Conservation (phyloP, 2,113 vertebrate genomes). For the Talpa occidentalis region DNA sequence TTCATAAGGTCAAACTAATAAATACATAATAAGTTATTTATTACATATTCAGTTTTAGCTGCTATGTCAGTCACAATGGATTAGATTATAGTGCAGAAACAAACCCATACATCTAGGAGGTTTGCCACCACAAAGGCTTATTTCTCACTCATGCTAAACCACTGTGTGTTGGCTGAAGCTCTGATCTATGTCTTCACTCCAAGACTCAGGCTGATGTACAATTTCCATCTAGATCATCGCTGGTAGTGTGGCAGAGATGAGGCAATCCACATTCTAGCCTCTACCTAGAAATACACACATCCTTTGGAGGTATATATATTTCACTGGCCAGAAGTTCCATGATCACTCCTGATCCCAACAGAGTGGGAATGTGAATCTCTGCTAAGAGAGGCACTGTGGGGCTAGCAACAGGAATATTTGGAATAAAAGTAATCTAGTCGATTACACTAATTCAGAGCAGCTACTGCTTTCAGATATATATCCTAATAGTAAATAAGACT, state of each 20-base stretch:
- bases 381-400: not conserved
- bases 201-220: not conserved
- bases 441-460: not conserved
- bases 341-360: not conserved
- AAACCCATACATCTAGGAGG: not conserved
- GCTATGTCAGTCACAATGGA: not conserved
- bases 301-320: not conserved
- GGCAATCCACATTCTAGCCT: not conserved
- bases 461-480: not conserved
- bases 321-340: not conserved
- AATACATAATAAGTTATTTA: not conserved
- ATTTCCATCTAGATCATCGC: not conserved
- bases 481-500: not conserved
- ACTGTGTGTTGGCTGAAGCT: not conserved
- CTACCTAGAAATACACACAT: not conserved
- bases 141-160: not conserved
- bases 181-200: not conserved
- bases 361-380: not conserved
- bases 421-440: not conserved
- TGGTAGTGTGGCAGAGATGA: not conserved
- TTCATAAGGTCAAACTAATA: not conserved
- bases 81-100: not conserved
- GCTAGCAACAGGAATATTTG: not conserved
- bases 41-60: conserved; percentile 3
- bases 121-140: not conserved